phyloP scores from a whole-genome alignment of 92 coral and sea anemone species.

The Metridium senile region DNA sequence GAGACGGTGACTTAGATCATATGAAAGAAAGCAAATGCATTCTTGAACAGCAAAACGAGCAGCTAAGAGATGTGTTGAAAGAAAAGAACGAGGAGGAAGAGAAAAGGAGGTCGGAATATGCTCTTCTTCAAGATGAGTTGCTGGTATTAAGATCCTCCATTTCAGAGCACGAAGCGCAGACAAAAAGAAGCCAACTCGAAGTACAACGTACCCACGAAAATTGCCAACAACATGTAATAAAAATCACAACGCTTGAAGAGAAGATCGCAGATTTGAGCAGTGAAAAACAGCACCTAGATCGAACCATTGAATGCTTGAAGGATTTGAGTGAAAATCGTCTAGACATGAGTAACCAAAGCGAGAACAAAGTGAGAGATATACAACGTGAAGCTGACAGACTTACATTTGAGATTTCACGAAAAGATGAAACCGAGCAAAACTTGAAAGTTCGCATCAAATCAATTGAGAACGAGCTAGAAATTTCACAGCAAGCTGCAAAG shows the following conservation, averaged over 20 bases:
- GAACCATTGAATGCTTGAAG: conserved; percentile 68
- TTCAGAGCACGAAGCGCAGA: conserved; percentile 56
- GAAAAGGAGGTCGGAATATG: conserved; percentile 62
- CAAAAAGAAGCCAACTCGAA: conserved; percentile 49
- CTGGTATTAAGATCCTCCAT: conserved; percentile 44
- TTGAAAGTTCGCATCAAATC: conserved; percentile 32
- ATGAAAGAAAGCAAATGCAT: conserved; percentile 54
- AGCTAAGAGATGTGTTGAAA: conserved; percentile 38
- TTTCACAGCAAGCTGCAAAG: conserved; percentile 16
- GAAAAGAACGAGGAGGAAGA: conserved; percentile 62
- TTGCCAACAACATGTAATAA: conserved; percentile 43
- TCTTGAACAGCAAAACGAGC: conserved; percentile 59
- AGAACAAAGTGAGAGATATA: conserved; percentile 47
- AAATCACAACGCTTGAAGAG: conserved; percentile 62
- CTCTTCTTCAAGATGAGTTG: conserved; percentile 72
- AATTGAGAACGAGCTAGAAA: conserved; percentile 51
- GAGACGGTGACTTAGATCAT: conserved; percentile 48
- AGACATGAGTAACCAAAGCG: conserved; percentile 43
- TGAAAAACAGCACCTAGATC: conserved; percentile 55
- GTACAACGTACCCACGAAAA: conserved; percentile 61
- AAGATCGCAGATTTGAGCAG: conserved; percentile 58
- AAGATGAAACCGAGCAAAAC: conserved; percentile 55
- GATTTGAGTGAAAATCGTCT: conserved; percentile 45
- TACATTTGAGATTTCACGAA: conserved; percentile 50
- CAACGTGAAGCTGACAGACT: conserved; percentile 51